Percentiles rank a stretch among this genome's conserved stretches.
These are phyloP conservation scores for Pangasius mekongensis DNA, from an alignment of 2,797 vertebrate genomes.

Conservation along the genomic window DNA sequence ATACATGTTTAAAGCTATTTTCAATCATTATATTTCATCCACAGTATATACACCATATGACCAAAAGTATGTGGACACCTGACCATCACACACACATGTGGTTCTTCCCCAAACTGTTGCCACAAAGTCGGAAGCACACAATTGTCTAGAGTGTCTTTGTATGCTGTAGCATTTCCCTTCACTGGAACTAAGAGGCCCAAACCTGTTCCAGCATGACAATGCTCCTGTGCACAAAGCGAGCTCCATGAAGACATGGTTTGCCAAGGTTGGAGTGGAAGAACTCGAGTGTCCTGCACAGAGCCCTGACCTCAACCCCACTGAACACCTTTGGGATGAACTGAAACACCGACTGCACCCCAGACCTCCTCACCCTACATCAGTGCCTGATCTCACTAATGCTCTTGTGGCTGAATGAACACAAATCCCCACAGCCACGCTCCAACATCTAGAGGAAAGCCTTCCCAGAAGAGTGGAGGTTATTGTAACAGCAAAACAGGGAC, in stretches of 20 bases:
- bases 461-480: not conserved
- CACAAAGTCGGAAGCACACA: not conserved
- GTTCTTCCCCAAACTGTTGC: not conserved
- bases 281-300: no score
- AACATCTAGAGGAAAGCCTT: not conserved
- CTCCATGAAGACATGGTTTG: no score
- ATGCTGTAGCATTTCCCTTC: not conserved
- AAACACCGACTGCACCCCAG: not conserved
- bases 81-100: not conserved
- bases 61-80: no score
- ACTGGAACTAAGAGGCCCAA: no score
- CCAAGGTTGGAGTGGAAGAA: no score
- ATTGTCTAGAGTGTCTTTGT: not conserved
- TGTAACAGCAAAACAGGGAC: not conserved
- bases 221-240: no score
- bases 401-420: not conserved
- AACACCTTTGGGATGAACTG: no score
- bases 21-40: not conserved
- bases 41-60: not conserved
- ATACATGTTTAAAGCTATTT: no score
- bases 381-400: not conserved
- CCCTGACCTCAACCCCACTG: no score
- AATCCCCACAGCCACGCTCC: not conserved
- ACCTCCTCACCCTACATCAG: not conserved
- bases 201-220: no score